Conservation (phyloP, 2,888 invertebrate genomes). For the Acronicta psi region DNA sequence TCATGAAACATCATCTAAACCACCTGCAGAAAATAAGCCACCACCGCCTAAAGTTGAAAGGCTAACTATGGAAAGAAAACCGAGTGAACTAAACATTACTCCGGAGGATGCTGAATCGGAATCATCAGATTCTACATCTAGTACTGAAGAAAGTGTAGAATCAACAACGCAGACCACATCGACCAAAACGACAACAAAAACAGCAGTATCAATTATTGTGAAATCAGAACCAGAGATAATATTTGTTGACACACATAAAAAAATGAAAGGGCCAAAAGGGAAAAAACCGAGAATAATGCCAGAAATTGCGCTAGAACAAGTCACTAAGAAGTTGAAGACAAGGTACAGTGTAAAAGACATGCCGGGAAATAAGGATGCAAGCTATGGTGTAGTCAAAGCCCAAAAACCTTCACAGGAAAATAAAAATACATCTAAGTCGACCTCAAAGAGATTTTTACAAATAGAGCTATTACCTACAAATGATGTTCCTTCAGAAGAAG, state of each 20-base stretch:
- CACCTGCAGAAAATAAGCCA: background rate
- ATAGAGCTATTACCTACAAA: background rate
- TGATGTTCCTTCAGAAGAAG: slow-evolving; percentile 31
- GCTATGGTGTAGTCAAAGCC: background rate
- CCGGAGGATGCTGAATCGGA: background rate
- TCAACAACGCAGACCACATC: slow-evolving; percentile 1
- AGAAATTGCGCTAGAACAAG: slow-evolving; percentile 2
- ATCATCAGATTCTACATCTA: background rate
- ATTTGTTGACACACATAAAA: slow-evolving; percentile 46
- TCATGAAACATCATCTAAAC: background rate
- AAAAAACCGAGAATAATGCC: slow-evolving; percentile 13
- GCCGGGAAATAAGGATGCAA: background rate
- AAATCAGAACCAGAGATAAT: slow-evolving; percentile 28
- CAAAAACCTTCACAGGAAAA: background rate
- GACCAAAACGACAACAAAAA: background rate
- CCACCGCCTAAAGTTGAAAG: background rate
- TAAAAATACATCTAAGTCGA: background rate
- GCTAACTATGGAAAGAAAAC: background rate
- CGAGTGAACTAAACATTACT: background rate
- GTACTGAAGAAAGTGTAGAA: slow-evolving; percentile 10
- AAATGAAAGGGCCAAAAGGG: slow-evolving; percentile 13
- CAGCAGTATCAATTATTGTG: slow-evolving; percentile 5
- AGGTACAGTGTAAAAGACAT: slow-evolving; percentile 32
- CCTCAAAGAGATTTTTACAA: background rate
- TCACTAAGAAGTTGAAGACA: slow-evolving; percentile 23